A percentile compares a stretch with the other conserved stretches of the same genome.
These are phyloP conservation scores for Sarcophaga peregrina DNA, from an alignment of 1,140 invertebrate species.

Conservation along the genomic window DNA sequence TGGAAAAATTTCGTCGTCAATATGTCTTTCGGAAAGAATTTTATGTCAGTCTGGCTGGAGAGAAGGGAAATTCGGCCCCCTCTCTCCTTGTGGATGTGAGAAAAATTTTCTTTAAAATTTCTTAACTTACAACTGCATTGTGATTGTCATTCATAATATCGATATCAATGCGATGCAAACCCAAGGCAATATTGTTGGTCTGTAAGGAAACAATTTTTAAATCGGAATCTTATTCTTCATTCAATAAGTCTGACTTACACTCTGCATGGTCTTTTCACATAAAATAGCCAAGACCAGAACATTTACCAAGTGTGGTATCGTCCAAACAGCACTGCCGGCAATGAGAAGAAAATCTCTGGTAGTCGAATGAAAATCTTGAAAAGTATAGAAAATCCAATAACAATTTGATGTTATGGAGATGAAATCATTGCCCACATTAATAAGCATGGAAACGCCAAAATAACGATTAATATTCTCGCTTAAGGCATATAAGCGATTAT, in stretches of 20 bases:
- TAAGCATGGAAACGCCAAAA: conserved; percentile 58
- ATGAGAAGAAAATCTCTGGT: conserved; percentile 55
- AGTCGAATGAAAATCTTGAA: conserved; percentile 53
- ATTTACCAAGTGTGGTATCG: conserved; percentile 57
- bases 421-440: conserved; percentile 62
- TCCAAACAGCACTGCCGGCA: conserved; percentile 55
- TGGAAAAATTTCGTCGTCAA: no score
- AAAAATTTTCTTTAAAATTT: not conserved
- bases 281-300: conserved; percentile 56
- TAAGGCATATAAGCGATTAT: conserved; percentile 57
- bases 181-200: conserved; percentile 57
- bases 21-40: no score
- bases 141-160: conserved; percentile 59
- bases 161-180: conserved; percentile 56
- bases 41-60: no score
- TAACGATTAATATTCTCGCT: conserved; percentile 52
- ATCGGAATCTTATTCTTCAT: not conserved
- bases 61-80: no score
- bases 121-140: conserved; percentile 56
- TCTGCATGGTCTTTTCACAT: conserved; percentile 55
- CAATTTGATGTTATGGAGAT: conserved; percentile 62
- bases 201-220: conserved; percentile 43
- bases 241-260: conserved; percentile 51
- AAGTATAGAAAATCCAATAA: conserved; percentile 63
- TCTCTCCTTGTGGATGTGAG: no score